Evolutionary conservation across 2,797 vertebrate species (phyloP).

Genomic region (Micropoecilia bifurca): DNA sequence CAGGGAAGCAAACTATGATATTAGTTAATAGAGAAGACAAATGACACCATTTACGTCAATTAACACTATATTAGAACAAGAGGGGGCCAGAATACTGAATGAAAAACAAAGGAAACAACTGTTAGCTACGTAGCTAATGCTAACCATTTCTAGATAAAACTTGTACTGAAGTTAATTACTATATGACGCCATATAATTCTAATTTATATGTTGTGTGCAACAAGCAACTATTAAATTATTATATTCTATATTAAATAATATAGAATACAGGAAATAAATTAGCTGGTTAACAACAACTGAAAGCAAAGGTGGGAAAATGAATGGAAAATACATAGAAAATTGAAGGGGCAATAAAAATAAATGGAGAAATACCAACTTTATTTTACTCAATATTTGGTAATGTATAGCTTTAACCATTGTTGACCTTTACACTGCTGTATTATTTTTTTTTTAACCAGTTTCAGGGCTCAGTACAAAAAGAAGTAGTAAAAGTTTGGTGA

Average conservation of each 20-base stretch:
- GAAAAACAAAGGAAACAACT: neutral
- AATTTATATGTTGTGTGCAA: neutral
- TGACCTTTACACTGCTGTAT: neutral
- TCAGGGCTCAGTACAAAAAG: conserved; percentile 12
- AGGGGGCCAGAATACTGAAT: neutral
- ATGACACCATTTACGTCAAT: neutral
- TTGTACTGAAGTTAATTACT: neutral
- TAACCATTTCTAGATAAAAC: neutral
- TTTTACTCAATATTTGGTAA: neutral
- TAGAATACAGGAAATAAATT: neutral
- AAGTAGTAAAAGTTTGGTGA: conserved; percentile 32
- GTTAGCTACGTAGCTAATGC: neutral
- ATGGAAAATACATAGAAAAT: neutral
- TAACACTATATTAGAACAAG: neutral
- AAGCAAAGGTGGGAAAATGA: neutral
- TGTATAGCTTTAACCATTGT: neutral
- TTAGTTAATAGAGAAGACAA: neutral
- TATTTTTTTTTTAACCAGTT: conserved; percentile 5
- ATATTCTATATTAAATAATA: too few species aligned
- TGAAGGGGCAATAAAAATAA: neutral
- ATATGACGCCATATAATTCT: neutral
- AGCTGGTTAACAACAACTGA: neutral
- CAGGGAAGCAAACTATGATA: neutral
- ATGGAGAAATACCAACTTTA: neutral
- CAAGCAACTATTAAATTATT: neutral